Evolutionary conservation across 2,797 vertebrate species (phyloP).

Genomic region (Setipinna tenuifilis): DNA sequence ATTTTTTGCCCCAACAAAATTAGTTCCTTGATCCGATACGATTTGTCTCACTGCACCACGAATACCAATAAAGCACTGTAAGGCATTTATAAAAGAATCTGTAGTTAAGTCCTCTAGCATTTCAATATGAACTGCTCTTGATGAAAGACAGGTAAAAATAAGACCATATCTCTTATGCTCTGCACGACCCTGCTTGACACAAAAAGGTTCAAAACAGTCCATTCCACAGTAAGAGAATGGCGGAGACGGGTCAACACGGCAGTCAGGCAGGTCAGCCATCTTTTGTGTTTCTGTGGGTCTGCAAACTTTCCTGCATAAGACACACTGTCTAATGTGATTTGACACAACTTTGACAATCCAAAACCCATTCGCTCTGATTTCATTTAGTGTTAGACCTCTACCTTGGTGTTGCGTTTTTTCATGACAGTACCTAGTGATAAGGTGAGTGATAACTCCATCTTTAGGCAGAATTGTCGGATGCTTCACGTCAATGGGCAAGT

Average conservation of each 20-base stretch:
- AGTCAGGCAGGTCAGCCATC: neutral
- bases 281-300: neutral
- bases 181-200: constrained; percentile 15
- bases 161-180: constrained; percentile 31
- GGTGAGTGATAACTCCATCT: neutral
- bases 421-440: constrained; percentile 1
- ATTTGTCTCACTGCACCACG: constrained; percentile 28
- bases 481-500: neutral
- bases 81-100: constrained; percentile 27
- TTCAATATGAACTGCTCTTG: constrained; percentile 28
- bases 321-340: constrained; percentile 18
- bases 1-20: neutral
- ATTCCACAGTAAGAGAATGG: constrained; percentile 29
- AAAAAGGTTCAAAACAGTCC: constrained; percentile 8
- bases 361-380: neutral
- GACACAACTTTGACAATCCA: neutral
- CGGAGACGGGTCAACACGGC: neutral
- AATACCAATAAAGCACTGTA: constrained; percentile 31
- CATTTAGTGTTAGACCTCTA: constrained; percentile 24
- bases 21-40: neutral
- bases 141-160: constrained; percentile 25
- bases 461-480: constrained; percentile 19
- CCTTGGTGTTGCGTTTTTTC: constrained; percentile 30
- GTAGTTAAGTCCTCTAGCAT: constrained; percentile 28
- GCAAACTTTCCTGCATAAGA: constrained; percentile 19